These are phyloP conservation scores for Fregetta grallaria DNA, from an alignment of 2,113 vertebrate species.

Conservation along the genomic window DNA sequence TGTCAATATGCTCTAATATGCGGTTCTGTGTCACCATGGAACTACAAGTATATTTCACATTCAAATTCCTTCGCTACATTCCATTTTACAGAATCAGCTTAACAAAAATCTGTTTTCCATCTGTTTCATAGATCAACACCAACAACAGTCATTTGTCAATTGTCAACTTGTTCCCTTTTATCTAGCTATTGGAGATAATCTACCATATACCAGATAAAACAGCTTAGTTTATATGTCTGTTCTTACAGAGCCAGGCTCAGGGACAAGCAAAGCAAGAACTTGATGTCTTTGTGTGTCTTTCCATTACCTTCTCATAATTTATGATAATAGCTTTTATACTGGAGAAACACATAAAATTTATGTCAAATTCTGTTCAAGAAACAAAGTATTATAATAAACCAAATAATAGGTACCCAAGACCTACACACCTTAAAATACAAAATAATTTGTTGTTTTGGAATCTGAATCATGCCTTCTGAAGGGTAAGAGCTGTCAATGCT, in stretches of 20 bases:
- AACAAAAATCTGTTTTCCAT: slow-evolving; percentile 32
- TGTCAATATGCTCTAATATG: not conserved
- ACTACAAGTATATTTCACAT: not conserved
- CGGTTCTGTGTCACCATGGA: not conserved
- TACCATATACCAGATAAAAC: slow-evolving; percentile 37
- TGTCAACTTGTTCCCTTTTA: slow-evolving; percentile 1
- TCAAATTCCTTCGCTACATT: slow-evolving; percentile 5
- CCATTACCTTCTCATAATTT: not conserved
- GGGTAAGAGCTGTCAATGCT: not conserved
- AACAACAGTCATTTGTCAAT: not conserved
- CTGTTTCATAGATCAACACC: slow-evolving; percentile 11
- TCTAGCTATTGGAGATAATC: slow-evolving; percentile 43
- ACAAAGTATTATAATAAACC: not conserved
- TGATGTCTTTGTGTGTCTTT: not conserved
- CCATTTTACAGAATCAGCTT: slow-evolving; percentile 37
- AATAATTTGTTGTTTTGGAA: not conserved
- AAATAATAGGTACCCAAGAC: not conserved
- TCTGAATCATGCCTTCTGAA: not conserved
- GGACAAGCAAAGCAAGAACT: not conserved
- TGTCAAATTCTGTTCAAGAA: not conserved
- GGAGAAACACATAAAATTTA: not conserved
- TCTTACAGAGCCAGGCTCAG: not conserved
- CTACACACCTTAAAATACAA: not conserved
- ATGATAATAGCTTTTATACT: not conserved
- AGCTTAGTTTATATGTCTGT: not conserved